phyloP scores from a whole-genome alignment of 1,140 invertebrate species.

The Drosophila leontia region DNA sequence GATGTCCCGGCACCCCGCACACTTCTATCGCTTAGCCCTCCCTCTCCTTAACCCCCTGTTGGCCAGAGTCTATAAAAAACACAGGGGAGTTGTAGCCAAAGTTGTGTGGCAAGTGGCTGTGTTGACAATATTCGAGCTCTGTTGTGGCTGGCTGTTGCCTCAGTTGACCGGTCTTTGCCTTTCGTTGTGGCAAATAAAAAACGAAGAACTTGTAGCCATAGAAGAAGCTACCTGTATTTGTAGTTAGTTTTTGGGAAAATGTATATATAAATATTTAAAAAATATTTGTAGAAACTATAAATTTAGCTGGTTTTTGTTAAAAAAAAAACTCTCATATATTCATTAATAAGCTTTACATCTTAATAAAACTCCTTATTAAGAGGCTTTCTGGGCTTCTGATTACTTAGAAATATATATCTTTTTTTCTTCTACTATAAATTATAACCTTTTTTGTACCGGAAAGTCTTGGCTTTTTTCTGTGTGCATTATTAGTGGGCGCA shows the following conservation, averaged over 20 bases:
- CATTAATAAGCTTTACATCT: background rate
- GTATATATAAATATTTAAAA: too few relatives aligned
- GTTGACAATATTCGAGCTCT: constrained; percentile 68
- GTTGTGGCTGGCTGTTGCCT: constrained; percentile 33
- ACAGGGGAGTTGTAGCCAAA: constrained; percentile 37
- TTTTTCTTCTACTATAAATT: background rate
- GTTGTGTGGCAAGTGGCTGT: constrained; percentile 66
- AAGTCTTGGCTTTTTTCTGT: background rate
- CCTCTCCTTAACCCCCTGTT: constrained; percentile 1
- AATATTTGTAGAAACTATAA: too few relatives aligned
- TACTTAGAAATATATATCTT: too few relatives aligned
- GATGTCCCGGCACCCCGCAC: constrained; percentile 42
- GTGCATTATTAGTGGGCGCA: constrained; percentile 60
- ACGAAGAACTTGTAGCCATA: constrained; percentile 24
- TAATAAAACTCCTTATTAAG: background rate
- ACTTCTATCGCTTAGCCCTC: constrained; percentile 7
- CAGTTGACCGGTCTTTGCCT: constrained; percentile 75
- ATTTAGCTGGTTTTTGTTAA: too few relatives aligned
- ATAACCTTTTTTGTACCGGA: background rate
- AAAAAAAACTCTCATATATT: background rate
- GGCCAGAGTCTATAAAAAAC: constrained; percentile 1
- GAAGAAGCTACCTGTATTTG: constrained; percentile 10
- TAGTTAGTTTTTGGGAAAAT: background rate
- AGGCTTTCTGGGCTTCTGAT: too few relatives aligned
- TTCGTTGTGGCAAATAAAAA: constrained; percentile 57